Evolutionary conservation across 2,797 vertebrate genomes (phyloP).

Genomic region (Rhabdomys pumilio): DNA sequence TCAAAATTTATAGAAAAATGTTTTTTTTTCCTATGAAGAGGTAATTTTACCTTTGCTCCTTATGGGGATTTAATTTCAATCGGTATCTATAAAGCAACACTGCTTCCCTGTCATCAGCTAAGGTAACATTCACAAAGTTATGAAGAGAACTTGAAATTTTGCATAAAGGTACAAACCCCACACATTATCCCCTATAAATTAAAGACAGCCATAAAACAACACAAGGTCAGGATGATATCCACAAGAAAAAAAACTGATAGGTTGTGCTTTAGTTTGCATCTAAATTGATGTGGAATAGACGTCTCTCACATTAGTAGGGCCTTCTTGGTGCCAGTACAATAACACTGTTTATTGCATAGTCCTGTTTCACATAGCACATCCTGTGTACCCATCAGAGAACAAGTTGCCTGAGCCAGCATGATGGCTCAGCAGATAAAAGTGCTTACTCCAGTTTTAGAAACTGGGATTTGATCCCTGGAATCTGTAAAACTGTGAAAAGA

Average conservation of each 20-base stretch:
- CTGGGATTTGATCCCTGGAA: background rate
- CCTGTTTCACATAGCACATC: background rate
- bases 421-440: background rate
- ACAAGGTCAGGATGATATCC: background rate
- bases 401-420: background rate
- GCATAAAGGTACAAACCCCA: background rate
- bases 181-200: background rate
- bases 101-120: background rate
- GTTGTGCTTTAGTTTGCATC: background rate
- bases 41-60: background rate
- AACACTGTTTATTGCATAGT: fast-evolving
- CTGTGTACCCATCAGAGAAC: fast-evolving
- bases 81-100: background rate
- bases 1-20: constrained; percentile 25
- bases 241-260: background rate
- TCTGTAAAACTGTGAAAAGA: background rate
- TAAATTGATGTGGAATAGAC: background rate
- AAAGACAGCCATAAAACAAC: background rate
- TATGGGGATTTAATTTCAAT: background rate
- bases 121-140: constrained; percentile 49
- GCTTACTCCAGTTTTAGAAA: background rate
- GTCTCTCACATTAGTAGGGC: background rate
- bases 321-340: background rate
- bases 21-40: background rate
- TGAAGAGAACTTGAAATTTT: background rate